phyloP scores from a whole-genome alignment of 2,888 invertebrate genomes.

The Apodemia mormo region DNA sequence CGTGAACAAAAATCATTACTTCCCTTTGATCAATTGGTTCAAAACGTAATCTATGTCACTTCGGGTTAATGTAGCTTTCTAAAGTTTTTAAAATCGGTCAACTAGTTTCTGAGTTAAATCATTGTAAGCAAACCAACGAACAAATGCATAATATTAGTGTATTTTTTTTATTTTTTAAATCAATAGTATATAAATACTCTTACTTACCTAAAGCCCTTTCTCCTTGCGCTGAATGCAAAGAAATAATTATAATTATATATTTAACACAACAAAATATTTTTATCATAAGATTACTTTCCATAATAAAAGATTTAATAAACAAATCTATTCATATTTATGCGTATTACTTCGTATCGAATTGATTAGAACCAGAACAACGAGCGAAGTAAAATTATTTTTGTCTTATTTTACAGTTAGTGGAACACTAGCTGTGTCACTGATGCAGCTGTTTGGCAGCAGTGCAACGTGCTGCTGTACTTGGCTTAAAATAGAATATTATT shows the following conservation, averaged over 20 bases:
- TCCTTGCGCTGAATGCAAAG: not conserved
- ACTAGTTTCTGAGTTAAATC: no score
- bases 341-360: constrained; percentile 9
- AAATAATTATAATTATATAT: not conserved
- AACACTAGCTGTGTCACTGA: constrained; percentile 46
- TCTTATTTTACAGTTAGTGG: constrained; percentile 42
- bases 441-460: constrained; percentile 39
- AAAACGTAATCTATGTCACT: no score
- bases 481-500: constrained; percentile 46
- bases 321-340: not conserved
- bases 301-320: not conserved
- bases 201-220: not conserved
- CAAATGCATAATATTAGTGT: no score
- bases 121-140: no score
- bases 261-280: not conserved
- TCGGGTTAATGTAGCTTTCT: no score
- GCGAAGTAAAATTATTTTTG: constrained; percentile 21
- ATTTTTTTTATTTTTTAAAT: no score
- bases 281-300: not conserved
- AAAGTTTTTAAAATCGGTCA: no score
- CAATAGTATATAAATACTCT: no score
- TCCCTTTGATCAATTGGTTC: no score
- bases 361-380: constrained; percentile 5
- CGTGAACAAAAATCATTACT: no score
- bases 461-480: constrained; percentile 30